phyloP scores from a whole-genome alignment of 2,113 vertebrate genomes.

The Clupea harengus region DNA sequence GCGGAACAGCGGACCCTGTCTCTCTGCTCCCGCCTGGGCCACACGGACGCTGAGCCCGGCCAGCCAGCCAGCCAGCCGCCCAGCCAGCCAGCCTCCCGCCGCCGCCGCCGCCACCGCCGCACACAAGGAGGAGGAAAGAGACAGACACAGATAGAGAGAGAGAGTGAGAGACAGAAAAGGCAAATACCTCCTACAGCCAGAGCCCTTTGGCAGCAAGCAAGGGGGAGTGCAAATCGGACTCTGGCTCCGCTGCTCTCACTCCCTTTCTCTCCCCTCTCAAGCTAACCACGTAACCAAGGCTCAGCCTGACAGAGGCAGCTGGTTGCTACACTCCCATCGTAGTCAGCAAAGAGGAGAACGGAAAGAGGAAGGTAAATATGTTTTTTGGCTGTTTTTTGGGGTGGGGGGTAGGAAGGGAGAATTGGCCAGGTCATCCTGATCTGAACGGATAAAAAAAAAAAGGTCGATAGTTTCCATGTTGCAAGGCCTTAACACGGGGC shows the following conservation, averaged over 20 bases:
- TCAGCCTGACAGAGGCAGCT: not conserved
- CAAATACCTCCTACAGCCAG: slow-evolving; percentile 12
- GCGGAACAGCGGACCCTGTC: slow-evolving; percentile 38
- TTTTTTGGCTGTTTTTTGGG: not conserved
- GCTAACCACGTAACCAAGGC: not conserved
- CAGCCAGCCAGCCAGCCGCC: slow-evolving; percentile 22
- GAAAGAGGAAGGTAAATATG: not conserved
- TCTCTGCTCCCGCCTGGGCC: slow-evolving; percentile 31
- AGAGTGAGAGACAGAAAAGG: slow-evolving; percentile 27
- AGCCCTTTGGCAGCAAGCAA: not conserved
- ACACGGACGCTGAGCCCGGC: slow-evolving; percentile 43
- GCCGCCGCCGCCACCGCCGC: not conserved
- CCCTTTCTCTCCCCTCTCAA: not conserved
- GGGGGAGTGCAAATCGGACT: not conserved
- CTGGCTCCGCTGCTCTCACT: not conserved
- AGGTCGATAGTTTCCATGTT: not conserved
- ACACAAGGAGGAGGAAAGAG: slow-evolving; percentile 45
- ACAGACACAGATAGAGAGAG: slow-evolving; percentile 40
- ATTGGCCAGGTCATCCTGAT: not conserved
- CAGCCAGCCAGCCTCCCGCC: slow-evolving; percentile 24
- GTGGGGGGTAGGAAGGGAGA: not conserved
- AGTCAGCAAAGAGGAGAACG: not conserved
- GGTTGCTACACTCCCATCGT: not conserved
- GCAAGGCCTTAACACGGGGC: not conserved
- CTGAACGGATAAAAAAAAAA: not conserved